Percentiles rank a stretch among this genome's conserved stretches.
Conservation (phyloP, 1,140 invertebrate genomes). For the Cydia strobilella region DNA sequence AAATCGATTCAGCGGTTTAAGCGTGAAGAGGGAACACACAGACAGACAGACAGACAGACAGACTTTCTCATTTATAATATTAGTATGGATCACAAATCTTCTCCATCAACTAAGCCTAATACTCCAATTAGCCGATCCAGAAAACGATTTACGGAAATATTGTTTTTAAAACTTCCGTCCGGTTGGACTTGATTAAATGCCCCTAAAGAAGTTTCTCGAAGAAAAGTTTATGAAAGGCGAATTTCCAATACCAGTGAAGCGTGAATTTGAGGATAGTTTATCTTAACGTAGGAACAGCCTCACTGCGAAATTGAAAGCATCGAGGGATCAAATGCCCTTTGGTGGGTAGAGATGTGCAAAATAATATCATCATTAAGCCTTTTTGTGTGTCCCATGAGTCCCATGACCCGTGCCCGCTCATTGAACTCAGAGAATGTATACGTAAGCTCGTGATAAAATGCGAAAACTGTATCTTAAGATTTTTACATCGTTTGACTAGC, state of each 20-base stretch:
- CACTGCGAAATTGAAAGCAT: slow-evolving; percentile 18
- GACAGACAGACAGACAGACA: no score
- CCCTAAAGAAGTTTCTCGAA: slow-evolving; percentile 22
- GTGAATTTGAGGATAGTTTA: slow-evolving; percentile 21
- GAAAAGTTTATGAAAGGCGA: slow-evolving; percentile 28
- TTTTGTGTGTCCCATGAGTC: neutral
- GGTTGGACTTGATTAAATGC: slow-evolving; percentile 21
- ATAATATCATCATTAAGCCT: neutral
- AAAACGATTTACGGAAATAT: slow-evolving; percentile 4
- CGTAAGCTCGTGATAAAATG: no score
- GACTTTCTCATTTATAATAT: no score
- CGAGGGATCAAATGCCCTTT: neutral
- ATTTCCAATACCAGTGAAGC: slow-evolving; percentile 18
- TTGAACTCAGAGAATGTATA: neutral
- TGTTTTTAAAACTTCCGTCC: slow-evolving; percentile 19
- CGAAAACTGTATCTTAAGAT: no score
- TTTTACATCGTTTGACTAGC: no score
- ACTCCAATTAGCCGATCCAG: no score
- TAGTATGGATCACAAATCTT: neutral
- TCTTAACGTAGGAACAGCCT: slow-evolving; percentile 6
- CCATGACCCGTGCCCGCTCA: neutral
- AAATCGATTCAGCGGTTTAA: no score
- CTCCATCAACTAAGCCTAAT: neutral
- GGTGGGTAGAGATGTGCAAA: neutral
- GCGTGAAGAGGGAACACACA: no score